These are phyloP conservation scores for Macrocentrus cingulum DNA, from an alignment of 1,140 invertebrate genomes.

Conservation along the genomic window DNA sequence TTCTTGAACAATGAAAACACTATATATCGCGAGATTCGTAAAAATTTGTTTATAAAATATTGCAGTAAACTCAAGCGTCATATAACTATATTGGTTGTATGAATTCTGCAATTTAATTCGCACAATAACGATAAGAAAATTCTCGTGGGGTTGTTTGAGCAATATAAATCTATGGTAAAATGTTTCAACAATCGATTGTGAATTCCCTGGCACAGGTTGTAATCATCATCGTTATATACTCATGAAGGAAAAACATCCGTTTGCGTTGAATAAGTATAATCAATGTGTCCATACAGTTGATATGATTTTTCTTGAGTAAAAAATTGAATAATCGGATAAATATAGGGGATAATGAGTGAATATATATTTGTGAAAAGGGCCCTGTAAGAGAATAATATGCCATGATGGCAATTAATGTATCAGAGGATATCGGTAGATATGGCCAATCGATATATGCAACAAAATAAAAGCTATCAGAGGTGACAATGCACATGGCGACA, in stretches of 20 bases:
- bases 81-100: conserved; percentile 4
- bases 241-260: conserved; percentile 24
- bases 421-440: too few relatives aligned
- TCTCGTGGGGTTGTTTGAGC: background rate
- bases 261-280: conserved; percentile 16
- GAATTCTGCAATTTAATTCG: too few relatives aligned
- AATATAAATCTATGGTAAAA: conserved; percentile 20
- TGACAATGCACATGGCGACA: conserved; percentile 38
- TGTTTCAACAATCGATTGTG: conserved; percentile 22
- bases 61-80: background rate
- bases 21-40: too few relatives aligned
- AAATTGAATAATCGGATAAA: too few relatives aligned
- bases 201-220: conserved; percentile 24
- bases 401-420: too few relatives aligned
- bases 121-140: background rate
- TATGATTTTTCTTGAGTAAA: too few relatives aligned
- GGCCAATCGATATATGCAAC: conserved; percentile 13
- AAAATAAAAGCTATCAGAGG: conserved; percentile 30
- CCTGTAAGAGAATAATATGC: too few relatives aligned
- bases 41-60: conserved; percentile 7
- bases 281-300: conserved; percentile 5
- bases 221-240: background rate
- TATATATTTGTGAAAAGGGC: too few relatives aligned
- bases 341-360: too few relatives aligned
- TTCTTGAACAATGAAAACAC: too few relatives aligned